Percentiles rank a stretch among this genome's conserved stretches.
phyloP scores from a whole-genome alignment of 2,797 vertebrate species.

The Danio aesculapii region DNA sequence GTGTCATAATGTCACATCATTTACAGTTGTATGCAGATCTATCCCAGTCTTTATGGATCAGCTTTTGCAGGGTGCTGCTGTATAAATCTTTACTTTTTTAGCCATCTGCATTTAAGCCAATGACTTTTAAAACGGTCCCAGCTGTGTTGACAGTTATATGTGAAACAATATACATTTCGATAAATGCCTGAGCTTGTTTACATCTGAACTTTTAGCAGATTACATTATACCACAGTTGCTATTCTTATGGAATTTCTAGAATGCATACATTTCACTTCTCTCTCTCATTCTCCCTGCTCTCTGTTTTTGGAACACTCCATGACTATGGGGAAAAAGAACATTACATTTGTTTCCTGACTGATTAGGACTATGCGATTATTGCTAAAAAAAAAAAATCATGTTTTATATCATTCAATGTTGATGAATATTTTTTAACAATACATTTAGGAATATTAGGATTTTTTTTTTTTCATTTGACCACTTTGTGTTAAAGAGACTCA shows the following conservation, averaged over 20 bases:
- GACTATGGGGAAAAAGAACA: not conserved
- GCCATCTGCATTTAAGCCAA: not conserved
- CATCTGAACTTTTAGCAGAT: slow-evolving; percentile 10
- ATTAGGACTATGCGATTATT: no score
- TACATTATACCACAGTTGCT: slow-evolving; percentile 22
- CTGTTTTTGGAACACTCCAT: slow-evolving; percentile 27
- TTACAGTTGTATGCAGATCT: slow-evolving; percentile 6
- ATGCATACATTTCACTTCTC: slow-evolving; percentile 15
- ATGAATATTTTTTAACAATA: no score
- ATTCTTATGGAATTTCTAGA: not conserved
- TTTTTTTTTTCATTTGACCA: no score
- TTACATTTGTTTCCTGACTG: no score
- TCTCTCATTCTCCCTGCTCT: not conserved
- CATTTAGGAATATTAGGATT: no score
- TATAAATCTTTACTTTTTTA: no score
- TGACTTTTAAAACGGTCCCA: not conserved
- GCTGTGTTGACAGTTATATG: not conserved
- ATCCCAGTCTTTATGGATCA: not conserved
- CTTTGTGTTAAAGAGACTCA: no score
- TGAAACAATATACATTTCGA: not conserved
- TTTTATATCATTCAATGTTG: no score
- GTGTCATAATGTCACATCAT: not conserved
- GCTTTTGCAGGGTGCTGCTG: not conserved
- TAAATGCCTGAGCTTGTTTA: slow-evolving; percentile 21
- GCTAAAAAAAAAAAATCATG: no score